Base-by-base conservation (phyloP, 2,888 invertebrate species). In the Brachypterus glaber region DNA sequence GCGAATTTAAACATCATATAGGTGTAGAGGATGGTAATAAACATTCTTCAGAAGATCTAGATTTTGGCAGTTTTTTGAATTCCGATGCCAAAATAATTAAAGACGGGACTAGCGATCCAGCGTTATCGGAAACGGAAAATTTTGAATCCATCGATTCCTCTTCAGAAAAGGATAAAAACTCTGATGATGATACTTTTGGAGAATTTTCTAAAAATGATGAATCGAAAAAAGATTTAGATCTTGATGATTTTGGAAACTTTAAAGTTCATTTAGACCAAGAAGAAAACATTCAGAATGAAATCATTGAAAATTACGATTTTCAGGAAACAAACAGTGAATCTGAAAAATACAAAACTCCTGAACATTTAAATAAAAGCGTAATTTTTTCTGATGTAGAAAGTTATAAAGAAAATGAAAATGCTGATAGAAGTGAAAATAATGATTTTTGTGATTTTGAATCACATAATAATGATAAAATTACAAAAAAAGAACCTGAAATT, bases 391-490 rank as follows among this genome's bases (percentile, higher is more conserved):
- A 29, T 11, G 37, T 12, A 17, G 13, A 33, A 13, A 15, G 13
- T n/a, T n/a, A n/a, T n/a, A n/a, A 27, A 9, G n/a, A 15, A 21
- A 21, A 8, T 9, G 24, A 21, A 9, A 21, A 9, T 9, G 9
- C 24, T 21, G 24, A 21, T 21, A 21, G 9, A 21, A 21, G n/a
- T n/a, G 38, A 21, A 15, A 38, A 47, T 37, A 40, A 48, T 38
- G 49, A 50, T 26, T 51, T 51, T 43, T 46, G 45, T 14, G 49
- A 53, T 39, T 52, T 52, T 41, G 47, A 48, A 41, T 40, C 41
- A 30, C 43, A 18, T n/a, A 29, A 26, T 33, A 35, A 34, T 27
- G 35, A 37, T 40, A 45, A 43, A 24, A 38, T 21, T 21, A 21
- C 21, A 21, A 21, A 21, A 3, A 16, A 26, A 30, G 25, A 18